These are phyloP conservation scores for Maccullochella peelii DNA, from an alignment of 2,113 vertebrate species.

Conservation along the genomic window DNA sequence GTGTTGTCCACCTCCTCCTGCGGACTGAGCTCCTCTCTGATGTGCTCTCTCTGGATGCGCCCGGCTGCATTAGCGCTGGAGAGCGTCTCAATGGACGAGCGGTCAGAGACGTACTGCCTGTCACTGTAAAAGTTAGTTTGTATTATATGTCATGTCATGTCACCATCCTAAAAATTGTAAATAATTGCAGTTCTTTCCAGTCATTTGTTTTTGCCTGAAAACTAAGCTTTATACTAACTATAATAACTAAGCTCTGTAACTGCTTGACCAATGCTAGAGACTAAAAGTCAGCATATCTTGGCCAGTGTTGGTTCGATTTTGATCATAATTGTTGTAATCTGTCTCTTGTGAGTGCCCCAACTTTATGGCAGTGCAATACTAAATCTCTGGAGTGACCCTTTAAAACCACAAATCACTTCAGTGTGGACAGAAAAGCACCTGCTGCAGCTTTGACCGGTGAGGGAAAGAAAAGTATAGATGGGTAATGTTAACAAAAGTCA, in stretches of 20 bases:
- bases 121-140: constrained; percentile 75
- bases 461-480: neutral
- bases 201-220: neutral
- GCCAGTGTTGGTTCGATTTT: neutral
- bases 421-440: neutral
- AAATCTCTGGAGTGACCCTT: neutral
- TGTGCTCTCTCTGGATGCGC: constrained; percentile 82
- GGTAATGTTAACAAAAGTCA: neutral
- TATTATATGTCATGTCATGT: no score
- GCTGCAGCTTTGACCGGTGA: neutral
- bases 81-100: constrained; percentile 85
- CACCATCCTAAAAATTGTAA: neutral
- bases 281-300: neutral
- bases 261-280: no score
- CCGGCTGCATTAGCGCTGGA: constrained; percentile 88
- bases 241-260: no score
- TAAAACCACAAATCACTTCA: neutral
- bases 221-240: neutral
- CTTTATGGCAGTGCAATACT: neutral
- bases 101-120: constrained; percentile 86
- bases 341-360: neutral
- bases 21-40: constrained; percentile 85
- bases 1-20: constrained; percentile 86
- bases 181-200: neutral
- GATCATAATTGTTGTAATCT: neutral